phyloP scores from a whole-genome alignment of 2,888 invertebrate species.

The Philhelius pedissequus region DNA sequence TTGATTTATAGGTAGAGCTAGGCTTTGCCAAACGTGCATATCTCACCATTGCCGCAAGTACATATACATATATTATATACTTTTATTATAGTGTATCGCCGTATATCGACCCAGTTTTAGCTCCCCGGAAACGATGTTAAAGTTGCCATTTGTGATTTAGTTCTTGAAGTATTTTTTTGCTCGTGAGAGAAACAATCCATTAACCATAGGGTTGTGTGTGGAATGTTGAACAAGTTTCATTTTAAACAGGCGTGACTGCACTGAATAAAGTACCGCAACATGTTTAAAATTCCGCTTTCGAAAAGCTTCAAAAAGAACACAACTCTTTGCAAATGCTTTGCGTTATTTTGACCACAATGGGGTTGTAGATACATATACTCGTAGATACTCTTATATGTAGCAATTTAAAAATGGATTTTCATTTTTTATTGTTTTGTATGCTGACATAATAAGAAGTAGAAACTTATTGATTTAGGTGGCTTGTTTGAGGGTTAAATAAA shows the following conservation, averaged over 20 bases:
- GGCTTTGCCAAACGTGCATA: constrained; percentile 39
- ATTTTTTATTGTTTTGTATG: background rate
- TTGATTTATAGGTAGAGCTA: constrained; percentile 53
- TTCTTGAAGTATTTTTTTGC: background rate
- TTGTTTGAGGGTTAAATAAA: background rate
- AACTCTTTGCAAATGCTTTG: background rate
- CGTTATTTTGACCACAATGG: background rate
- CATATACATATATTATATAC: no score
- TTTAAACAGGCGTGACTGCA: constrained; percentile 21
- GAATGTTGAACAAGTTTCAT: constrained; percentile 16
- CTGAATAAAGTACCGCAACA: constrained; percentile 5
- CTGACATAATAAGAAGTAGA: background rate
- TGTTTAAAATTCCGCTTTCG: constrained; percentile 29
- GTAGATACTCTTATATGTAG: no score
- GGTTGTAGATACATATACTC: background rate
- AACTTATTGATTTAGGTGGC: constrained; percentile 10
- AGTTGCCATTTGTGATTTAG: constrained; percentile 13
- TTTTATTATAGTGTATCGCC: constrained; percentile 38
- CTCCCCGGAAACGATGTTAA: constrained; percentile 55
- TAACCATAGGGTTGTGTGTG: constrained; percentile 8
- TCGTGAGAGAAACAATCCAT: constrained; percentile 5
- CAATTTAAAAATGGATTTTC: background rate
- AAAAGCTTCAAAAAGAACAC: constrained; percentile 13
- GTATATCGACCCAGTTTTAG: constrained; percentile 50
- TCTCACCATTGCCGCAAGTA: constrained; percentile 6